A percentile compares a stretch with the other conserved stretches of the same genome.
phyloP scores from a whole-genome alignment of 1,140 invertebrate species.

The Limonius californicus region DNA sequence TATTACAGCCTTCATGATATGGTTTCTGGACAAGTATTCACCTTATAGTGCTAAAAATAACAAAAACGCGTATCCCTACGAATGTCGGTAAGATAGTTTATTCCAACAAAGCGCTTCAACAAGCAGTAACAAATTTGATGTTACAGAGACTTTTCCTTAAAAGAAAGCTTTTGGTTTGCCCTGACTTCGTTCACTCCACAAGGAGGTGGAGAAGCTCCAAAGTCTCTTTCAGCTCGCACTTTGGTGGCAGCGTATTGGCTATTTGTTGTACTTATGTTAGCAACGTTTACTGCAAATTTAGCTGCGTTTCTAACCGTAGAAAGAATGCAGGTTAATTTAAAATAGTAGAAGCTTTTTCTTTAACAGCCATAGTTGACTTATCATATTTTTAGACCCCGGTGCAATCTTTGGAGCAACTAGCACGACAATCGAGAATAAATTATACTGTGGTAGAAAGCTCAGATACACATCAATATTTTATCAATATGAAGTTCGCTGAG shows the following conservation, averaged over 20 bases:
- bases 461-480: slow-evolving; percentile 79
- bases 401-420: slow-evolving; percentile 81
- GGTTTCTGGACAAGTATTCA: slow-evolving; percentile 84
- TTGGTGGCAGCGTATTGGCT: slow-evolving; percentile 90
- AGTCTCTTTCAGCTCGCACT: slow-evolving; percentile 76
- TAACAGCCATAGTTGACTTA: no score
- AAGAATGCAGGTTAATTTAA: slow-evolving; percentile 80
- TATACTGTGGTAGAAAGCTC: slow-evolving; percentile 85
- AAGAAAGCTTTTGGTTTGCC: slow-evolving; percentile 92
- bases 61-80: slow-evolving; percentile 73
- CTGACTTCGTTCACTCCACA: slow-evolving; percentile 89
- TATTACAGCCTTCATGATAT: slow-evolving; percentile 82
- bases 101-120: no score
- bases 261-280: slow-evolving; percentile 88
- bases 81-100: slow-evolving; percentile 73
- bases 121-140: not conserved
- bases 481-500: slow-evolving; percentile 88
- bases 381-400: slow-evolving; percentile 75
- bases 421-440: slow-evolving; percentile 82
- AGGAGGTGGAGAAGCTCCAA: slow-evolving; percentile 83
- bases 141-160: slow-evolving; percentile 75
- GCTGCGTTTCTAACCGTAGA: slow-evolving; percentile 96
- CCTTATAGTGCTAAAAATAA: slow-evolving; percentile 86
- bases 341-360: slow-evolving; percentile 23
- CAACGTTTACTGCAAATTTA: slow-evolving; percentile 95